phyloP scores from a whole-genome alignment of 2,888 invertebrate genomes.

The Sinodicranocentrus sp. region DNA sequence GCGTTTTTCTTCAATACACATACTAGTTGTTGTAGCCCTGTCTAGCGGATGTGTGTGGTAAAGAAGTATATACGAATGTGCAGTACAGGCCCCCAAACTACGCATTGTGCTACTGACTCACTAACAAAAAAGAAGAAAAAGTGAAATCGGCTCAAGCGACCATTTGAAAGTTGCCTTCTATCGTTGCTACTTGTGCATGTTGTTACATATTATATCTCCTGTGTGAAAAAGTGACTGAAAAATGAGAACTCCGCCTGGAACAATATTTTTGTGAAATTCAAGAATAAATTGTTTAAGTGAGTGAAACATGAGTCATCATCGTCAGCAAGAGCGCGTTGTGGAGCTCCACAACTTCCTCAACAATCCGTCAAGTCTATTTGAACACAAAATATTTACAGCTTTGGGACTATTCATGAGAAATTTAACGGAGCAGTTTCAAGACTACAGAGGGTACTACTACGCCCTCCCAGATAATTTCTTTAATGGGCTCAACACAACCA shows the following conservation, averaged over 20 bases:
- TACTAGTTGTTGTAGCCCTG: too few species aligned
- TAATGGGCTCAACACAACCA: slow-evolving; percentile 8
- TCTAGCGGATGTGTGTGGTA: too few species aligned
- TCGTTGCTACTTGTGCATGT: too few species aligned
- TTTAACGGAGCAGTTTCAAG: slow-evolving; percentile 56
- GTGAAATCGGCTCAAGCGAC: slow-evolving; percentile 19
- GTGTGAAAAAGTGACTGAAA: too few species aligned
- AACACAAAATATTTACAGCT: slow-evolving; percentile 52
- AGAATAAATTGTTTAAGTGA: neutral
- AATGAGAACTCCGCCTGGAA: neutral
- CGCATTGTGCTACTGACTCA: neutral
- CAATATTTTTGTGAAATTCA: neutral
- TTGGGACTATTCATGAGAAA: slow-evolving; percentile 58
- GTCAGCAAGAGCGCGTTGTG: neutral
- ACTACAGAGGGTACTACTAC: slow-evolving; percentile 38
- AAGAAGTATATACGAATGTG: too few species aligned
- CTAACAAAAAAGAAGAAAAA: neutral
- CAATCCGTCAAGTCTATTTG: slow-evolving; percentile 42
- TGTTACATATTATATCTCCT: too few species aligned
- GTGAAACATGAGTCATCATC: neutral
- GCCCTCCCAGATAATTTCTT: slow-evolving; percentile 30
- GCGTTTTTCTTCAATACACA: too few species aligned
- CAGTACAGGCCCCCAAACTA: too few species aligned
- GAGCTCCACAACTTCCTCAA: slow-evolving; percentile 18
- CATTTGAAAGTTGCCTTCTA: slow-evolving; percentile 6